Percentiles rank a stretch among this genome's conserved stretches.
Evolutionary conservation across 2,113 vertebrate species (phyloP).

Genomic region (Hyperopisus bebe): DNA sequence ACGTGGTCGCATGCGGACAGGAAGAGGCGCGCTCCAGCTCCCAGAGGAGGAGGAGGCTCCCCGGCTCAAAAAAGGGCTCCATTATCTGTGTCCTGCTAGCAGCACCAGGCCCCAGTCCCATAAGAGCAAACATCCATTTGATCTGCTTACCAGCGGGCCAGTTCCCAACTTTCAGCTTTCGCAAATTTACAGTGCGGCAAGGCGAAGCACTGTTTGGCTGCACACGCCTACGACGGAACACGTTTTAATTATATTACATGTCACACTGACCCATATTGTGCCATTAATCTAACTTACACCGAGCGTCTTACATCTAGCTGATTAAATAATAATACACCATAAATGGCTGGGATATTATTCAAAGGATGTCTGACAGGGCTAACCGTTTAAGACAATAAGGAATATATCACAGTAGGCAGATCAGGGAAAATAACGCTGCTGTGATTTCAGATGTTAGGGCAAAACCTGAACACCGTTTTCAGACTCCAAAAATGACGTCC

Average conservation of each 20-base stretch:
- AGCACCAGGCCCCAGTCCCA: not conserved
- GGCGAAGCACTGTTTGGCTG: not conserved
- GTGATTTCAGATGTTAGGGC: not conserved
- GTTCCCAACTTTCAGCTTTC: not conserved
- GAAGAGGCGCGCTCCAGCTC: not conserved
- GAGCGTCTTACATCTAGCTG: not conserved
- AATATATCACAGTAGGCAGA: not conserved
- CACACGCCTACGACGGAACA: not conserved
- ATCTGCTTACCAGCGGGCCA: not conserved
- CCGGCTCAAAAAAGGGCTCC: not conserved
- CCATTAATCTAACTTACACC: not conserved
- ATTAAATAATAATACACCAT: not conserved
- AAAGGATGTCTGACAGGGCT: not conserved
- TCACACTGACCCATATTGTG: slow-evolving; percentile 6
- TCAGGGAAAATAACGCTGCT: not conserved
- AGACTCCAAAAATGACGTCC: not conserved
- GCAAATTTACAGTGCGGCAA: not conserved
- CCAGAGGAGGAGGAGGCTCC: not conserved
- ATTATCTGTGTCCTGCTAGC: not conserved
- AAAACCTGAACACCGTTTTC: not conserved
- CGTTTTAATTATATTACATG: not conserved
- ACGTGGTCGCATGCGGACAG: not conserved
- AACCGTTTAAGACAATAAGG: not conserved
- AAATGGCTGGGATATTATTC: not conserved
- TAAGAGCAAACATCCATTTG: not conserved